These are phyloP conservation scores for Euproctis similis DNA, from an alignment of 2,888 invertebrate species.

Conservation along the genomic window DNA sequence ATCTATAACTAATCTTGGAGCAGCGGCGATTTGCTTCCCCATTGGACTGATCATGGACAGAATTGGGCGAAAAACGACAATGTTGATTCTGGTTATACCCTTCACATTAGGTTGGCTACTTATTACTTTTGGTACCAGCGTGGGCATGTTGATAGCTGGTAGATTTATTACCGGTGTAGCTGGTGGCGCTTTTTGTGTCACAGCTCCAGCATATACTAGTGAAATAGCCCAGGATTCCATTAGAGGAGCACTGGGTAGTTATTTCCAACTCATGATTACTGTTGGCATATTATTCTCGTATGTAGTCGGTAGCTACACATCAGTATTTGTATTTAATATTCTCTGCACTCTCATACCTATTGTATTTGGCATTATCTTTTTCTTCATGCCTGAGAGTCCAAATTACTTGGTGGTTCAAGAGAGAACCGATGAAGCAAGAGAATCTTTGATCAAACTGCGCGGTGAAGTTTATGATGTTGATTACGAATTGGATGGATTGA, in stretches of 20 bases:
- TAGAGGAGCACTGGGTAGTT: conserved; percentile 89
- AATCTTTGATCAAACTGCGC: conserved; percentile 83
- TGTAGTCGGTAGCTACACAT: conserved; percentile 77
- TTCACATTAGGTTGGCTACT: conserved; percentile 84
- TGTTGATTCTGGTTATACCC: conserved; percentile 79
- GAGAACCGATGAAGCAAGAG: conserved; percentile 78
- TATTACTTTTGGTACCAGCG: conserved; percentile 80
- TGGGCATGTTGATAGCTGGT: conserved; percentile 79
- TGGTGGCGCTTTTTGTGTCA: conserved; percentile 87
- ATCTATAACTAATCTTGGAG: conserved; percentile 83
- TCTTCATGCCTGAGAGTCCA: conserved; percentile 93
- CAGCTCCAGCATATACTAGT: conserved; percentile 88
- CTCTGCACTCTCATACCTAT: conserved; percentile 80
- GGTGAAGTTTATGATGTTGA: conserved; percentile 82
- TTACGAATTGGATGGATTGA: conserved; percentile 78
- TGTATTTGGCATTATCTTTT: conserved; percentile 81
- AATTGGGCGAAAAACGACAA: conserved; percentile 83
- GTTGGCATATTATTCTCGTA: conserved; percentile 89
- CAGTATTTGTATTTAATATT: conserved; percentile 78
- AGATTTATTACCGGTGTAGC: conserved; percentile 83
- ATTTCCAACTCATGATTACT: conserved; percentile 90
- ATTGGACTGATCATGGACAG: conserved; percentile 82
- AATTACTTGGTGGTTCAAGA: conserved; percentile 80
- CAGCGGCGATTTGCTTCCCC: conserved; percentile 82
- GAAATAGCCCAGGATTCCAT: conserved; percentile 91